phyloP scores from a whole-genome alignment of 2,888 invertebrate species.

The Acanthosoma haemorrhoidale region DNA sequence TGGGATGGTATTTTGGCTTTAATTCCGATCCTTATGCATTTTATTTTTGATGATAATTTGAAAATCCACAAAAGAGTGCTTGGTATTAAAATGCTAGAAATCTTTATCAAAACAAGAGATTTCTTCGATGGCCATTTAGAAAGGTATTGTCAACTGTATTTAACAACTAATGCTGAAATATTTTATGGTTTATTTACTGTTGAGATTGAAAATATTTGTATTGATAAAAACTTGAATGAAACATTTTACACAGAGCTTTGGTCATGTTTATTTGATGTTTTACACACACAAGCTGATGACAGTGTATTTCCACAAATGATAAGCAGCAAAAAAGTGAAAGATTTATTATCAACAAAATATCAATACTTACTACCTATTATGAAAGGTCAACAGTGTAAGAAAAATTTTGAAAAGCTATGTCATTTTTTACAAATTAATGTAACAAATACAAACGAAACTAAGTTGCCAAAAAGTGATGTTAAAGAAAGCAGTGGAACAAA shows the following conservation, averaged over 20 bases:
- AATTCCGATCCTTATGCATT: neutral
- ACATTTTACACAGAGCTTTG: conserved; percentile 16
- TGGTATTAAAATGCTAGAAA: neutral
- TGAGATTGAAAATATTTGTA: neutral
- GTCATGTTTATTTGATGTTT: neutral
- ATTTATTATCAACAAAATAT: neutral
- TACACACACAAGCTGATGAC: conserved; percentile 1
- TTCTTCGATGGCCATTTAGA: conserved; percentile 11
- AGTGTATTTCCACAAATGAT: neutral
- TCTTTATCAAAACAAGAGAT: neutral
- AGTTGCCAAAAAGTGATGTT: neutral
- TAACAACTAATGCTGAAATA: neutral
- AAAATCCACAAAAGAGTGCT: conserved; percentile 14
- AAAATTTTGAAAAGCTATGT: conserved; percentile 5
- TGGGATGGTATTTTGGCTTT: conserved; percentile 25
- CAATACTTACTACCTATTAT: neutral
- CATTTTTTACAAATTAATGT: neutral
- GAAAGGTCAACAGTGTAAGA: conserved; percentile 19
- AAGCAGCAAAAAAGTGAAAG: neutral
- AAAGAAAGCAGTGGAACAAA: neutral
- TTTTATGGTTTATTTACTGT: neutral
- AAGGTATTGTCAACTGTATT: neutral
- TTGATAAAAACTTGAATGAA: neutral
- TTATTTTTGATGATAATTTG: conserved; percentile 4
- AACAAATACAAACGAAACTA: neutral